Evolutionary conservation across 2,888 invertebrate genomes (phyloP).

Genomic region (Rosalia funebris): DNA sequence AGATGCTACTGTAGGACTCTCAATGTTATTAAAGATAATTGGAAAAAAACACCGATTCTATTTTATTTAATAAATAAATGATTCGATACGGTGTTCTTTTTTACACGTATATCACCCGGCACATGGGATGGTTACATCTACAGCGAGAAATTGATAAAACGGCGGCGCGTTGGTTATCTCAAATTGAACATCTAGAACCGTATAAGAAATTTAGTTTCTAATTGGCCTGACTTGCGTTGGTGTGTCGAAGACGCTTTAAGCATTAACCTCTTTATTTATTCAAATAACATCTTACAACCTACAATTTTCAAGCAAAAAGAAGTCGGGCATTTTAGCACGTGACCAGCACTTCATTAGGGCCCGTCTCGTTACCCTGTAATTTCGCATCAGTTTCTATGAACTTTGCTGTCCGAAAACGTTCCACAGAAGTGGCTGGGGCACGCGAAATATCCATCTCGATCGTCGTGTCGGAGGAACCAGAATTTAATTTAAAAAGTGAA

Average conservation of each 20-base stretch:
- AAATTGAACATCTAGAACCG: neutral
- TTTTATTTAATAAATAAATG: too few relatives aligned
- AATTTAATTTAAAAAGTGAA: slow-evolving; percentile 52
- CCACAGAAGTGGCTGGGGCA: neutral
- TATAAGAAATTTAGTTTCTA: neutral
- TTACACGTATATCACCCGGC: too few relatives aligned
- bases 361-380: neutral
- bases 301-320: neutral
- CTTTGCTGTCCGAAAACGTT: neutral
- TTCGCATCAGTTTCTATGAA: neutral
- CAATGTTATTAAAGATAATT: too few relatives aligned
- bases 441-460: slow-evolving; percentile 35
- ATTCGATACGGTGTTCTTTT: too few relatives aligned
- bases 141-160: neutral
- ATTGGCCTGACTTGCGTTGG: neutral
- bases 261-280: neutral
- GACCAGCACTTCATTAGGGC: neutral
- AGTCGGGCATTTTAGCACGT: neutral
- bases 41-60: too few relatives aligned
- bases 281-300: neutral
- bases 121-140: too few relatives aligned
- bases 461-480: slow-evolving; percentile 45
- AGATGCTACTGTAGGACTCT: too few relatives aligned
- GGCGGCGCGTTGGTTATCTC: neutral
- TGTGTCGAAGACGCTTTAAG: neutral